Conservation (phyloP, 1,140 invertebrate genomes). For the Drosophila baimaii region DNA sequence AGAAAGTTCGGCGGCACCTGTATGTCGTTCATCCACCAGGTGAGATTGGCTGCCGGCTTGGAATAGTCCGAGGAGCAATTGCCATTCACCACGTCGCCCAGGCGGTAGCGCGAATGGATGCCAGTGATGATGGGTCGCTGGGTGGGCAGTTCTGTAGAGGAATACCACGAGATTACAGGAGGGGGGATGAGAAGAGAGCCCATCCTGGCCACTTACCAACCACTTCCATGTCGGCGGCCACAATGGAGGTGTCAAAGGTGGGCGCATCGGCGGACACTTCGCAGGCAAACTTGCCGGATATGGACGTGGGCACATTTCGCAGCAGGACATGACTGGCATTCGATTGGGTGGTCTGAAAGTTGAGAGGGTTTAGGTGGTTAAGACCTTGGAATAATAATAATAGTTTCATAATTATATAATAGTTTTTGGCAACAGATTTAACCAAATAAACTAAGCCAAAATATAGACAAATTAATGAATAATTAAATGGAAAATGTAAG, state of each 20-base stretch:
- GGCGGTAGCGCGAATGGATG: conserved; percentile 88
- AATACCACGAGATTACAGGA: background rate
- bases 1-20: conserved; percentile 83
- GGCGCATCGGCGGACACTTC: conserved; percentile 94
- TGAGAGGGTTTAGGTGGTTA: background rate
- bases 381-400: background rate
- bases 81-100: conserved; percentile 89
- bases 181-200: background rate
- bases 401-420: too few relatives aligned
- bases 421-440: too few relatives aligned
- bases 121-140: conserved; percentile 89
- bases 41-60: conserved; percentile 92
- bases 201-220: conserved; percentile 87
- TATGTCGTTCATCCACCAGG: conserved; percentile 93
- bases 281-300: conserved; percentile 90
- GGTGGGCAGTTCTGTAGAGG: conserved; percentile 88
- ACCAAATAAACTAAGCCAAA: too few relatives aligned
- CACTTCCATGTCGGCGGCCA: conserved; percentile 89
- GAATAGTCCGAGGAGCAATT: conserved; percentile 91
- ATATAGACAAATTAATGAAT: too few relatives aligned
- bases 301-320: conserved; percentile 86
- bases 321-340: conserved; percentile 87
- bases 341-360: conserved; percentile 85
- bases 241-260: conserved; percentile 91
- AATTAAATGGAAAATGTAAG: too few relatives aligned